These are phyloP conservation scores for Copidosoma floridanum DNA, from an alignment of 1,140 invertebrate genomes.

Conservation along the genomic window DNA sequence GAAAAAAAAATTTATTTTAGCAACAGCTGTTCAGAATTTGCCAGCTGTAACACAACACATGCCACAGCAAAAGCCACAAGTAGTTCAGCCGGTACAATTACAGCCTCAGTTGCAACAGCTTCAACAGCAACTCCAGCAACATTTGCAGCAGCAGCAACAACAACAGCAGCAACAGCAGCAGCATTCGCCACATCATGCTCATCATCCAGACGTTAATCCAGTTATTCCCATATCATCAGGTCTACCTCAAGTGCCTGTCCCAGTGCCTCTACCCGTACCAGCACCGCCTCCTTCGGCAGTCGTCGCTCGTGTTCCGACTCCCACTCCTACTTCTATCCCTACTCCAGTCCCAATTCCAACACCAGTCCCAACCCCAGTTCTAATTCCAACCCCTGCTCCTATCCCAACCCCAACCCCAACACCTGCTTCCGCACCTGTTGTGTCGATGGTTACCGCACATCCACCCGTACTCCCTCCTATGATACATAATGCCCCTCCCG, in stretches of 20 bases:
- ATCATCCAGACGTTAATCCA: conserved; percentile 13
- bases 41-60: conserved; percentile 7
- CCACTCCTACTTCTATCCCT: conserved; percentile 43
- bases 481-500: conserved; percentile 33
- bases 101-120: conserved; percentile 12
- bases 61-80: conserved; percentile 5
- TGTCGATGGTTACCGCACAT: too few relatives aligned
- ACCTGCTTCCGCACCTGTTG: neutral
- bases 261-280: conserved; percentile 39
- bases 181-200: neutral
- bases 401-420: too few relatives aligned
- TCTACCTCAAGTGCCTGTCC: conserved; percentile 37
- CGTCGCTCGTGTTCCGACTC: conserved; percentile 37
- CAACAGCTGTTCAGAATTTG: neutral
- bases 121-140: neutral
- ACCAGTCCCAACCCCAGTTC: conserved; percentile 26
- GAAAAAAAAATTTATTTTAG: too few relatives aligned
- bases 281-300: conserved; percentile 28
- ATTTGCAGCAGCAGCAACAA: neutral
- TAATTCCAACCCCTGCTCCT: too few relatives aligned
- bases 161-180: neutral
- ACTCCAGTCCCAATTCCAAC: conserved; percentile 39
- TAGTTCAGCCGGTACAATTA: neutral
- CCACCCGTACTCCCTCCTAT: neutral
- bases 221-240: conserved; percentile 21